phyloP scores from a whole-genome alignment of 2,797 vertebrate genomes.

The Petrocephalus schoutedeni region DNA sequence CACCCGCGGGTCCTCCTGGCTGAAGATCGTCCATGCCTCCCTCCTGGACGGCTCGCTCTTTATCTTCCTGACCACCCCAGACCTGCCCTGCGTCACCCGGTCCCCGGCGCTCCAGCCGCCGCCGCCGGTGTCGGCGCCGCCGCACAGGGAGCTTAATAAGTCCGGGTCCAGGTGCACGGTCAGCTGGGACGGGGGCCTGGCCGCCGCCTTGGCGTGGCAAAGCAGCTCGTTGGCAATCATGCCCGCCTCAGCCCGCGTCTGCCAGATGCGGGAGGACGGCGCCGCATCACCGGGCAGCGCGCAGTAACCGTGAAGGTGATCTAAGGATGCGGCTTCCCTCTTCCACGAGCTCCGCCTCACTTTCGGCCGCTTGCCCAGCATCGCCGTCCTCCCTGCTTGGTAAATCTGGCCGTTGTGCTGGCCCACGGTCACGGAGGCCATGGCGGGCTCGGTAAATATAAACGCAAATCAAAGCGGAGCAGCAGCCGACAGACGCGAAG shows the following conservation, averaged over 20 bases:
- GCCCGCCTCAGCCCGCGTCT: constrained; percentile 51
- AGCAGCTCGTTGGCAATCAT: not conserved
- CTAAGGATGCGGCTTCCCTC: constrained; percentile 25
- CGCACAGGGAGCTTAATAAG: not conserved
- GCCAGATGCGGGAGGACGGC: constrained; percentile 22
- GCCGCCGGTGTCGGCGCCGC: not conserved
- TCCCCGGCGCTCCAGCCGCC: constrained; percentile 24
- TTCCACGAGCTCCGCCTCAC: constrained; percentile 26
- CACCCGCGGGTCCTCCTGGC: constrained; percentile 65
- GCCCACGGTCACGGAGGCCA: constrained; percentile 64
- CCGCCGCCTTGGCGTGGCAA: not conserved
- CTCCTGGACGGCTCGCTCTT: constrained; percentile 64
- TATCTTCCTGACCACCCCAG: constrained; percentile 63
- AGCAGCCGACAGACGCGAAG: constrained; percentile 40
- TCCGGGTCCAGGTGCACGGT: constrained; percentile 26
- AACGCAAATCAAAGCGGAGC: constrained; percentile 55
- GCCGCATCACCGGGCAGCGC: not conserved
- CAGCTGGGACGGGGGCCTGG: constrained; percentile 35
- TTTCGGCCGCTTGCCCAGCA: constrained; percentile 30
- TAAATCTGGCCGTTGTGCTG: constrained; percentile 61
- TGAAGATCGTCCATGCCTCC: constrained; percentile 85
- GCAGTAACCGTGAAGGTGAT: constrained; percentile 23
- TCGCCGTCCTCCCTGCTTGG: constrained; percentile 62
- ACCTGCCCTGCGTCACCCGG: constrained; percentile 59
- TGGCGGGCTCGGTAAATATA: constrained; percentile 32